Conservation (phyloP, 2,113 vertebrate genomes). For the Chloropsis hardwickii region DNA sequence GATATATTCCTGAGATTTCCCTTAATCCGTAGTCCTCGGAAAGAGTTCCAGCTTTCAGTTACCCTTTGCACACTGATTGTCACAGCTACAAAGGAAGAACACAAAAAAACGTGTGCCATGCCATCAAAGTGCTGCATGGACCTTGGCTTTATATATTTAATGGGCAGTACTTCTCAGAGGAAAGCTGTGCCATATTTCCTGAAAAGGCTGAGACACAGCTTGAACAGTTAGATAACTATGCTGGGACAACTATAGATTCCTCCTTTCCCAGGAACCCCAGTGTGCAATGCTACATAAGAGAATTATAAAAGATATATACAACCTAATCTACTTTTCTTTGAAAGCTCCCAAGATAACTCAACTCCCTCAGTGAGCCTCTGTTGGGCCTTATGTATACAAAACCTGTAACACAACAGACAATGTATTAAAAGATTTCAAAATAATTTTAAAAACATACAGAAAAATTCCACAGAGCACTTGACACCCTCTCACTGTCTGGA, state of each 20-base stretch:
- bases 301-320: neutral
- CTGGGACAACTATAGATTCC: neutral
- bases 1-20: neutral
- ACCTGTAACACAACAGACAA: neutral
- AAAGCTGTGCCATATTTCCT: neutral
- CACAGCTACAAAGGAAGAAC: neutral
- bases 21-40: neutral
- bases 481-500: neutral
- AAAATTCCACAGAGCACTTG: neutral
- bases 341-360: neutral
- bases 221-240: neutral
- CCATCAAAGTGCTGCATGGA: neutral
- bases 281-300: accelerated
- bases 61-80: neutral
- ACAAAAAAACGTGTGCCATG: neutral
- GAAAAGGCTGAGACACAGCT: neutral
- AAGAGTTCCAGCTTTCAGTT: neutral
- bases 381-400: neutral
- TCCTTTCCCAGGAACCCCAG: neutral
- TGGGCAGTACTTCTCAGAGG: neutral
- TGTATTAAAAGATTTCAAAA: neutral
- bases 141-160: neutral
- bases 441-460: neutral
- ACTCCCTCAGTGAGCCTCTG: neutral
- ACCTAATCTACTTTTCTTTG: neutral